Evolutionary conservation across 2,113 vertebrate genomes (phyloP), one percentile per base, ranked within the genome.

Genomic region (Gopherus evgoodei): DNA sequence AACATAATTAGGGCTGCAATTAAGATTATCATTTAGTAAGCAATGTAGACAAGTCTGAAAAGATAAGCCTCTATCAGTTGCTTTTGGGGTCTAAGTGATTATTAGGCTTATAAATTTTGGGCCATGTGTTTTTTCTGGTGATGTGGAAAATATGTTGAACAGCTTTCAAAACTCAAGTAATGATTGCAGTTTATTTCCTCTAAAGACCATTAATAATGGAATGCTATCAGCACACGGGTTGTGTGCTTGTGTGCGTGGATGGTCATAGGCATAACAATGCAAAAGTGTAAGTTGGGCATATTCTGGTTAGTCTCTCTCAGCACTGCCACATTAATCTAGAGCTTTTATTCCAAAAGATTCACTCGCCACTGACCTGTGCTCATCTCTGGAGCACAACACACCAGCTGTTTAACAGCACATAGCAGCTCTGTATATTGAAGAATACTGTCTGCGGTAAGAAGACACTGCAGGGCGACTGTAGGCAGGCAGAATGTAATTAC

Each of bases 1-100:
- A 98, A 96, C 89, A 95, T 96, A 98, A 97, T 98, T 97, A 97
- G 83, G 83, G 50, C 88, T 98, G 89, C 97, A 98, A 98, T 98
- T 98, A 97, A 90, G 72, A 94, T 97, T 97, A 97, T 97, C 91
- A 93, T 96, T 94, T 96, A 94, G 96, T 93, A 96, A 91, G 87
- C 90, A 94, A 42, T 85, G 87, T 80, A 97, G 94, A 95, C 87
- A 90, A 96, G 87, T 81, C 91, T 84, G 79, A 93, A 91, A 88
- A 97, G 97, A 98, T 98, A 98, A 98, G 69, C 86, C 83, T 59
- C 87, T 96, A 96, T 97, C 96, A 82, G 93, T 50, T 85, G 57
- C 94, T 95, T 93, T 95, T 97, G 90, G 96, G 93, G 97, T 93
- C 88, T 97, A 93, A 96, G 88, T 57, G 90, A 97, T 97, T 96